Evolutionary conservation across 2,888 invertebrate species (phyloP).

Genomic region (Euzetes globulus): DNA sequence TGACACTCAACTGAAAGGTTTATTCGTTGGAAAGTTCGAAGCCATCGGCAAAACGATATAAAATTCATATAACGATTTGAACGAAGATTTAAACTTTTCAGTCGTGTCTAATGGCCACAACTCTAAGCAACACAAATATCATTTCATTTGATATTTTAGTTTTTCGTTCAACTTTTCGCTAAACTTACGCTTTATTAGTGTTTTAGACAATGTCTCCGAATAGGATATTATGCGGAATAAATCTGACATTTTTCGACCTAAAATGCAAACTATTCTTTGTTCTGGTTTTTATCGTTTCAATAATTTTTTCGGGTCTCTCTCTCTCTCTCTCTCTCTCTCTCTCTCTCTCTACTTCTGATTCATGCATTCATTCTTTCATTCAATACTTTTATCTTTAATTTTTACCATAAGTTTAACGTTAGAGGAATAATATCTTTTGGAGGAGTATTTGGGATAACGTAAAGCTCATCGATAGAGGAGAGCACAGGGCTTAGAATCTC

Average conservation of each 20-base stretch:
- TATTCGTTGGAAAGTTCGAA: not conserved
- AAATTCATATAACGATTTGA: constrained; percentile 3
- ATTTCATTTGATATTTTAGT: not conserved
- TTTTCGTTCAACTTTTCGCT: not conserved
- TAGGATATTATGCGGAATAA: not conserved
- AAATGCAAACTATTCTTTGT: not conserved
- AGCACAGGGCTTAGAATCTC: not conserved
- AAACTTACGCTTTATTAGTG: constrained; percentile 7
- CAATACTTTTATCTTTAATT: not conserved
- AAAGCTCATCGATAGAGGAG: not conserved
- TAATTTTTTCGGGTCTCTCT: no score
- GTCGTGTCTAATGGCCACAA: constrained; percentile 17
- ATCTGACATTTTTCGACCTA: not conserved
- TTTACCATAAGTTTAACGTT: not conserved
- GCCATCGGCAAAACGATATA: constrained; percentile 6
- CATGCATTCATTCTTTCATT: not conserved
- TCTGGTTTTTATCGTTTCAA: not conserved
- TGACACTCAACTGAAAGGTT: no score
- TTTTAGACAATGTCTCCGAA: not conserved
- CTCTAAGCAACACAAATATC: constrained; percentile 6
- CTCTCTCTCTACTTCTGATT: no score
- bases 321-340: no score
- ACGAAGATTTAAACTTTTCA: constrained; percentile 21
- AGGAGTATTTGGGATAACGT: not conserved
- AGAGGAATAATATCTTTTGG: not conserved